Conservation (phyloP, 35 echinoderm and acorn worm genomes). For the Antedon bifida region DNA sequence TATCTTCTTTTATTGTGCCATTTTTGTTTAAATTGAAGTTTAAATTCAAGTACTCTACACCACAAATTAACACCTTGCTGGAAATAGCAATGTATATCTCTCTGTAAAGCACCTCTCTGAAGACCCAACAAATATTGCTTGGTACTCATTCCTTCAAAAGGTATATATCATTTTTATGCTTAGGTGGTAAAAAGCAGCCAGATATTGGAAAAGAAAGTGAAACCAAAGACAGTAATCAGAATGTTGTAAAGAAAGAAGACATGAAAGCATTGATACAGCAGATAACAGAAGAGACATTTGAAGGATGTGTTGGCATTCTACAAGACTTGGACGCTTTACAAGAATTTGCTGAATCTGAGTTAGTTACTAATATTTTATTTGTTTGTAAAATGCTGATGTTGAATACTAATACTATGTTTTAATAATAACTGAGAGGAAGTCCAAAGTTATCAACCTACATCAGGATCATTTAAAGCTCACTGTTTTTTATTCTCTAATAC, state of each 20-base stretch:
- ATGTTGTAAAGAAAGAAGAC: background rate
- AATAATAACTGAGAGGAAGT: too few species aligned
- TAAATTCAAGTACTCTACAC: too few species aligned
- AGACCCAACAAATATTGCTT: too few species aligned
- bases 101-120: too few species aligned
- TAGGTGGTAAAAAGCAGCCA: background rate
- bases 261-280: background rate
- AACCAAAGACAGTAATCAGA: background rate
- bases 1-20: too few species aligned
- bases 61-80: too few species aligned
- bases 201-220: background rate
- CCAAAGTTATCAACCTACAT: too few species aligned
- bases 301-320: slow-evolving; percentile 74
- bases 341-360: slow-evolving; percentile 95
- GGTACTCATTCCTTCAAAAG: too few species aligned
- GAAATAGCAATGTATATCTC: too few species aligned
- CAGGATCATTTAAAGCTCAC: too few species aligned
- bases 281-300: slow-evolving; percentile 58
- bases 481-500: too few species aligned
- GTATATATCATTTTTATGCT: background rate
- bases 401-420: background rate
- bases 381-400: background rate
- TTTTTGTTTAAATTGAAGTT: too few species aligned
- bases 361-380: slow-evolving; percentile 8
- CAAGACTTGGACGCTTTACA: slow-evolving; percentile 63